These are phyloP conservation scores for Artibeus jamaicensis DNA, from an alignment of 2,797 vertebrate species.

Conservation along the genomic window DNA sequence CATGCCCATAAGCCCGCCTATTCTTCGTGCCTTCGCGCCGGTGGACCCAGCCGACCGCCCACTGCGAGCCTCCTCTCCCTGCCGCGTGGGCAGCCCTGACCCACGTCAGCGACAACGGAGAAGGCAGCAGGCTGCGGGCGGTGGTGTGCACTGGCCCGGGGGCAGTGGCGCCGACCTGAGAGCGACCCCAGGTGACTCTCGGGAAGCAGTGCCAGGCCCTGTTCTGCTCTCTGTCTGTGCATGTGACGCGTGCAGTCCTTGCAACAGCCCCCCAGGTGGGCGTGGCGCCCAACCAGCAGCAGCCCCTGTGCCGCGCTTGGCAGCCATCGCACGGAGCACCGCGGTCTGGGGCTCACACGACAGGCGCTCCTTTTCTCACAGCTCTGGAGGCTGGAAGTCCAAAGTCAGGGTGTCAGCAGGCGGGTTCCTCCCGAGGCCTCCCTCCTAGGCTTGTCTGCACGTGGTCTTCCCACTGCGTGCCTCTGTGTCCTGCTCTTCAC, in stretches of 20 bases:
- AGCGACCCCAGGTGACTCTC: neutral
- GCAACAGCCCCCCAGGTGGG: neutral
- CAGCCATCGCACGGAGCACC: neutral
- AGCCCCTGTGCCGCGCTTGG: too few relatives aligned
- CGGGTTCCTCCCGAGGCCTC: neutral
- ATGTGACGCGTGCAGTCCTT: neutral
- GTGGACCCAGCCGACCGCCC: neutral
- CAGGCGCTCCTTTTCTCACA: neutral
- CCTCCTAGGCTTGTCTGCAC: neutral
- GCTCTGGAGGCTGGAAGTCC: neutral
- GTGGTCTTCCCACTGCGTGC: neutral
- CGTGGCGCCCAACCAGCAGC: fast-evolving
- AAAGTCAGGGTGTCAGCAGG: neutral
- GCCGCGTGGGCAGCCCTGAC: neutral
- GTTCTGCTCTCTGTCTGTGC: too few relatives aligned
- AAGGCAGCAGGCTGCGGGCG: neutral
- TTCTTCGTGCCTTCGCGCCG: neutral
- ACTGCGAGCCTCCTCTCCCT: neutral
- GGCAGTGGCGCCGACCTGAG: neutral
- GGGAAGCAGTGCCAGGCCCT: neutral
- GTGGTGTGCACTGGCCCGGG: neutral
- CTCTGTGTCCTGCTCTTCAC: neutral
- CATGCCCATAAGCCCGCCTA: neutral
- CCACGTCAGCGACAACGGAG: neutral
- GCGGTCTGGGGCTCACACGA: neutral